A percentile compares a stretch with the other conserved stretches of the same genome.
Evolutionary conservation across 2,113 vertebrate genomes (phyloP).

Genomic region (Erythrolamprus reginae): DNA sequence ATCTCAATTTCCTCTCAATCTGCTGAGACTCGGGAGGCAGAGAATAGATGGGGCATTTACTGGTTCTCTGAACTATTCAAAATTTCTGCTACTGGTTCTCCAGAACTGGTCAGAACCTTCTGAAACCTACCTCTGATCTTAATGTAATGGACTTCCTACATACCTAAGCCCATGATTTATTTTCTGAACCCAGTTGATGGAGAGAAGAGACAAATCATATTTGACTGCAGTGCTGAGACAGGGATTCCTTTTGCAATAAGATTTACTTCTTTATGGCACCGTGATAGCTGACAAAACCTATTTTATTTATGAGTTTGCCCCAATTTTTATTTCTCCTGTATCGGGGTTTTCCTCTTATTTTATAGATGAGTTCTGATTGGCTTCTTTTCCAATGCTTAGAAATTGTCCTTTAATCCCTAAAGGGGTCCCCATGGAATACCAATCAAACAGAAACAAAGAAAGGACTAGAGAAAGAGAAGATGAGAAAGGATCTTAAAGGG

Average conservation of each 20-base stretch:
- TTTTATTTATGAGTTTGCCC: not conserved
- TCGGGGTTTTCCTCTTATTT: not conserved
- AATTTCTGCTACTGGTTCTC: too few species aligned
- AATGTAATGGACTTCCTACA: not conserved
- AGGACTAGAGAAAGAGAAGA: not conserved
- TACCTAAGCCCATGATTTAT: not conserved
- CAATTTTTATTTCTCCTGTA: not conserved
- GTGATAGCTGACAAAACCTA: not conserved
- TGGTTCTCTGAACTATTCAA: too few species aligned
- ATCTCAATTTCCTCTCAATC: too few species aligned
- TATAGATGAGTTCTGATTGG: not conserved
- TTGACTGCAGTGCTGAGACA: not conserved
- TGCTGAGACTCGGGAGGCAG: too few species aligned
- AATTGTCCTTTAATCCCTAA: not conserved
- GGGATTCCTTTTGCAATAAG: not conserved
- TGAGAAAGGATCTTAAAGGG: not conserved
- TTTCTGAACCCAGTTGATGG: not conserved
- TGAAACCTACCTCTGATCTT: not conserved
- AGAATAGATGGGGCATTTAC: too few species aligned
- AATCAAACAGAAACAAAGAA: not conserved
- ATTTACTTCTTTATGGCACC: not conserved
- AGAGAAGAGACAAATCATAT: not conserved
- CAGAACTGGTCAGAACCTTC: too few species aligned
- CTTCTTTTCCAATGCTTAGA: not conserved
- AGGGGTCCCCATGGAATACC: not conserved